Evolutionary conservation across 2,888 invertebrate species (phyloP).

Genomic region (Epirrita christyi): DNA sequence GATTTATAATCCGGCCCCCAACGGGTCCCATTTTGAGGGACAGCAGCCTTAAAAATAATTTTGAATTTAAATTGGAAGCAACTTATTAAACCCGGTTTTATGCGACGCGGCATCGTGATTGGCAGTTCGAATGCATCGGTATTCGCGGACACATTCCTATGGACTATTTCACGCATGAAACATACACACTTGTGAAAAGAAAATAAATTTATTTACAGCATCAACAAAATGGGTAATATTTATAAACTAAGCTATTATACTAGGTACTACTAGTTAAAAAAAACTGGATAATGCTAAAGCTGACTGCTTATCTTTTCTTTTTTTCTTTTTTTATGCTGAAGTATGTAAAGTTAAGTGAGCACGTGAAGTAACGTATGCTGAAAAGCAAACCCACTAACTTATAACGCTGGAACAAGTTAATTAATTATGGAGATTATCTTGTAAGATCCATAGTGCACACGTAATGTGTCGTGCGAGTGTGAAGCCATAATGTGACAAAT

Average conservation of each 20-base stretch:
- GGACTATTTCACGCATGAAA: slow-evolving; percentile 3
- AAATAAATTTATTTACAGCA: no score
- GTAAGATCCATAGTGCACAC: slow-evolving; percentile 39
- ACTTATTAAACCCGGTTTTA: slow-evolving; percentile 73
- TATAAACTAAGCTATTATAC: no score
- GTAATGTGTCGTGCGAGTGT: slow-evolving; percentile 33
- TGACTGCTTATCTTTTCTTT: no score
- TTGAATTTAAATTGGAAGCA: slow-evolving; percentile 78
- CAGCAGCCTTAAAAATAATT: slow-evolving; percentile 75
- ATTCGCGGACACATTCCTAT: slow-evolving; percentile 24
- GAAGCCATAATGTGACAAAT: slow-evolving; percentile 35
- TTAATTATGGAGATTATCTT: slow-evolving; percentile 45
- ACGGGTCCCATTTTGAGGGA: slow-evolving; percentile 73
- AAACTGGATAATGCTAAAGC: no score
- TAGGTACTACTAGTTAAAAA: no score
- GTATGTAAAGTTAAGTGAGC: no score
- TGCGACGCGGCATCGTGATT: slow-evolving; percentile 63
- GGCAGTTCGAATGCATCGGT: slow-evolving; percentile 36
- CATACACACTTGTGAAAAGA: no score
- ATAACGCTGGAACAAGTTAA: no score
- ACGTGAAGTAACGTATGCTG: no score
- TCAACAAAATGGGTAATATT: no score
- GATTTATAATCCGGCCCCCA: slow-evolving; percentile 80
- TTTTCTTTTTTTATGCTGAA: no score
- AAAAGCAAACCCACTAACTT: not conserved